A percentile compares a stretch with the other conserved stretches of the same genome.
Conservation (phyloP, 2,888 invertebrate species). For the Helobdella robusta region DNA sequence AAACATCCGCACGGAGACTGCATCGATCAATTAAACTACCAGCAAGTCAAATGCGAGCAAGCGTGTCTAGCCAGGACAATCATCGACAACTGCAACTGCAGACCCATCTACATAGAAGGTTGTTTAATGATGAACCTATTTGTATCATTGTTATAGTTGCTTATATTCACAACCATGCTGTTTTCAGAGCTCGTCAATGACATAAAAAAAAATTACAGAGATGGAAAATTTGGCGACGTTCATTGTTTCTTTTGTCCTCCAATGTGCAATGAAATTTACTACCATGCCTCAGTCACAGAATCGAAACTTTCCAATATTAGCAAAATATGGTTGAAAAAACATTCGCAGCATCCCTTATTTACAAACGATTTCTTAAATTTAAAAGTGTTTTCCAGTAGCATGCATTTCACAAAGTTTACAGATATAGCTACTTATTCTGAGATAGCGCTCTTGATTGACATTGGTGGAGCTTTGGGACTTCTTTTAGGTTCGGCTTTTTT, state of each 20-base stretch:
- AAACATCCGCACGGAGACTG: constrained; percentile 17
- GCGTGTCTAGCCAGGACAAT: neutral
- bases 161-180: neutral
- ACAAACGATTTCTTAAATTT: neutral
- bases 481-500: constrained; percentile 12
- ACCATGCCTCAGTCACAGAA: neutral
- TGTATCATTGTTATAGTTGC: too few species aligned
- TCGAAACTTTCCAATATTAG: neutral
- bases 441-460: constrained; percentile 13
- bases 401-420: constrained; percentile 3
- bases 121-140: too few species aligned
- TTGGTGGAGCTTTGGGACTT: constrained; percentile 14
- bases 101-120: constrained; percentile 1
- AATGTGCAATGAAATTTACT: neutral
- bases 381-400: neutral
- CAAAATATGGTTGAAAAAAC: neutral
- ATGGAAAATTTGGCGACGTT: neutral
- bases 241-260: constrained; percentile 1
- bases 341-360: neutral
- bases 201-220: constrained; percentile 1
- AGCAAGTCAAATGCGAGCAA: constrained; percentile 10
- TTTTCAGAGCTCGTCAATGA: neutral
- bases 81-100: constrained; percentile 1
- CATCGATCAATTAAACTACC: constrained; percentile 4
- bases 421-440: neutral